A percentile compares a stretch with the other conserved stretches of the same genome.
Conservation (phyloP, 2,888 invertebrate genomes). For the Rhaphigaster nebulosa region DNA sequence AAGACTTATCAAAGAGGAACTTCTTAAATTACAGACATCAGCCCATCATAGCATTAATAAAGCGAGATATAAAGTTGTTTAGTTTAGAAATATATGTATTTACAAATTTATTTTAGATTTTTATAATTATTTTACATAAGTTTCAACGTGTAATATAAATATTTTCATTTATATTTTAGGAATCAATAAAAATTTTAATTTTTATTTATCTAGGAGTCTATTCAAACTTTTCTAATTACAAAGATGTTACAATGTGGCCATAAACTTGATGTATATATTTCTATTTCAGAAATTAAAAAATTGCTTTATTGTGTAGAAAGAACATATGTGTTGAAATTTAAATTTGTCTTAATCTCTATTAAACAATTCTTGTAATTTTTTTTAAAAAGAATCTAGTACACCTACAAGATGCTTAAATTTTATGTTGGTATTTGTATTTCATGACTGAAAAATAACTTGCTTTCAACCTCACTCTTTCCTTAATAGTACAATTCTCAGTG, state of each 20-base stretch:
- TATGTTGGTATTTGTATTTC: not conserved
- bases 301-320: not conserved
- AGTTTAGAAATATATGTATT: constrained; percentile 53
- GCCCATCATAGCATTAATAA: constrained; percentile 86
- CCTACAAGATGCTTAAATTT: not conserved
- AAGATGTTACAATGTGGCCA: not conserved
- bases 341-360: not conserved
- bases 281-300: not conserved
- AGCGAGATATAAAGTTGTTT: constrained; percentile 67
- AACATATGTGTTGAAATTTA: not conserved
- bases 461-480: not conserved
- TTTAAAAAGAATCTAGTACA: not conserved
- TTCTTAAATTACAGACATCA: constrained; percentile 90
- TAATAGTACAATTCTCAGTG: not conserved
- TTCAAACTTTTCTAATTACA: not conserved
- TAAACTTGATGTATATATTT: not conserved
- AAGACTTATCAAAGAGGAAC: constrained; percentile 96
- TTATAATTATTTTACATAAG: constrained; percentile 40
- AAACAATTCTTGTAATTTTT: not conserved
- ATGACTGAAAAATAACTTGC: not conserved
- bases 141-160: constrained; percentile 4
- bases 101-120: constrained; percentile 18
- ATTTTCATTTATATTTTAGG: constrained; percentile 11
- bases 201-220: constrained; percentile 11
- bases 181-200: constrained; percentile 35